phyloP scores from a whole-genome alignment of 2,797 vertebrate genomes.

The Ctenopoma multispine region DNA sequence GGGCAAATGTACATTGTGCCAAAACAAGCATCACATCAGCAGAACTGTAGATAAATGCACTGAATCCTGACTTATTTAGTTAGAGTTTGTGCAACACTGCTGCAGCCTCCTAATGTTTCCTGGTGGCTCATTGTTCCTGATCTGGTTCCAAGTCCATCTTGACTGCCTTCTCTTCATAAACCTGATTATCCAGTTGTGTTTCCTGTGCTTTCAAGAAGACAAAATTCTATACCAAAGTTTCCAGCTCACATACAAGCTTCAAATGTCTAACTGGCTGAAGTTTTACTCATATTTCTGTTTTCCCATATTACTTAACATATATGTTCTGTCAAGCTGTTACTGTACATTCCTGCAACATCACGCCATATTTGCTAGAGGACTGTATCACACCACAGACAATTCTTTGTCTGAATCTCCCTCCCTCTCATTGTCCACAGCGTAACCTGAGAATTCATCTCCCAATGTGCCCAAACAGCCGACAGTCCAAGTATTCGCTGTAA shows the following conservation, averaged over 20 bases:
- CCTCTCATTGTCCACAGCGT: conserved; percentile 22
- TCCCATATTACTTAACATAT: conserved; percentile 4
- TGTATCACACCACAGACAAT: conserved; percentile 22
- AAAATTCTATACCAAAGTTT: neutral
- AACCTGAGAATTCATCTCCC: conserved; percentile 32
- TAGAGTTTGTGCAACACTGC: conserved; percentile 13
- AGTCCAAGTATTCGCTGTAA: conserved; percentile 31
- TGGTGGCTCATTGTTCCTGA: conserved; percentile 47
- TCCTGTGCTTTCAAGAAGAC: neutral
- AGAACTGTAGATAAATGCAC: neutral
- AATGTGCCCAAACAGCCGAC: conserved; percentile 36
- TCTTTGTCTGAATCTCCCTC: conserved; percentile 36
- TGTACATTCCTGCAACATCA: conserved; percentile 8
- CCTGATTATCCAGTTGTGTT: conserved; percentile 63
- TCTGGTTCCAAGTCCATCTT: conserved; percentile 40
- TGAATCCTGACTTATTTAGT: conserved; percentile 10
- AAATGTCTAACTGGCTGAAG: neutral
- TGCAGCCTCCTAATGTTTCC: conserved; percentile 22
- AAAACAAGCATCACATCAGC: conserved; percentile 17
- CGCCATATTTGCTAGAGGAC: conserved; percentile 8
- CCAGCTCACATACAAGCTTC: neutral
- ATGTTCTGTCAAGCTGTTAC: conserved; percentile 14
- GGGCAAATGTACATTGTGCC: neutral
- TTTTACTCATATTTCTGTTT: neutral
- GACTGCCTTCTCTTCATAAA: conserved; percentile 39